Evolutionary conservation across 2,888 invertebrate species (phyloP).

Genomic region (Podabrus alpinus): DNA sequence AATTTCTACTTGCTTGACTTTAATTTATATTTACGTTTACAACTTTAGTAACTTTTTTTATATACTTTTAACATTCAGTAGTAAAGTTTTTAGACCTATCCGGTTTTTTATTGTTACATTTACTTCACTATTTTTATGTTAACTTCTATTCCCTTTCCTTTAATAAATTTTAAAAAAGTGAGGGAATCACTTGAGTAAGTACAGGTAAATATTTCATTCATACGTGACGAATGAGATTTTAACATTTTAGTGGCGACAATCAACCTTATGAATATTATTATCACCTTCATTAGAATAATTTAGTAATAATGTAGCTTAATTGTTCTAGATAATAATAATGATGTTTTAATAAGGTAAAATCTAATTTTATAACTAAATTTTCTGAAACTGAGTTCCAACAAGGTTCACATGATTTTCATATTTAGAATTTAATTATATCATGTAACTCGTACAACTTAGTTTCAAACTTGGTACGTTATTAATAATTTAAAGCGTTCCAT

Average conservation of each 20-base stretch:
- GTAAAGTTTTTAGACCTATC: not conserved
- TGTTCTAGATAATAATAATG: not conserved
- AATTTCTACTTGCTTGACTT: not conserved
- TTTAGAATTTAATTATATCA: not conserved
- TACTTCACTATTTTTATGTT: not conserved
- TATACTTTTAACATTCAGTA: not conserved
- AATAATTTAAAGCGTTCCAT: not conserved
- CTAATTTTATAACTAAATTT: constrained; percentile 1
- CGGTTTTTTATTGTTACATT: not conserved
- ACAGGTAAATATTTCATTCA: too few relatives aligned
- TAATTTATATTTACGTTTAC: not conserved
- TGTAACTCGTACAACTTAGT: not conserved
- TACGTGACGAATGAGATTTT: not conserved
- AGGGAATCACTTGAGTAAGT: not conserved
- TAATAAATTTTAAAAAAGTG: not conserved
- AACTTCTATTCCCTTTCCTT: not conserved
- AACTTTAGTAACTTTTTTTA: not conserved
- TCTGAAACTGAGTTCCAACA: not conserved
- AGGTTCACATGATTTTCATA: not conserved
- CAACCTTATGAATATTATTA: not conserved
- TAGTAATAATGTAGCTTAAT: not conserved
- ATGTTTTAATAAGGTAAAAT: not conserved
- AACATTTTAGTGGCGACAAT: not conserved
- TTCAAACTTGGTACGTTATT: not conserved
- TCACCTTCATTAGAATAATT: not conserved